Evolutionary conservation across 1,140 invertebrate species (phyloP), one percentile per base, ranked within the genome.

Genomic region (Hyles vespertilio): DNA sequence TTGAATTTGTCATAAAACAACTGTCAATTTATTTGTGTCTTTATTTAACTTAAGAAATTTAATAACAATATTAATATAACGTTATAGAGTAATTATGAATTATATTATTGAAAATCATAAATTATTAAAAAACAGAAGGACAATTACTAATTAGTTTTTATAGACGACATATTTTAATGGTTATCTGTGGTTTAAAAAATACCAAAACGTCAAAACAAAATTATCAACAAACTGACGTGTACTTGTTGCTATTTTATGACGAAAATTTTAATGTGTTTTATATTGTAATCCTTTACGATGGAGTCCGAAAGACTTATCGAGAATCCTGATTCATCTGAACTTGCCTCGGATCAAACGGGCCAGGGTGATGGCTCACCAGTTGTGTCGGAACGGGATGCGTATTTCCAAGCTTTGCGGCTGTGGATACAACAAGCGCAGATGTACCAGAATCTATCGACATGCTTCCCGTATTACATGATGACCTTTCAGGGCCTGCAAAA

Each of bases 381-480:
- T 51, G 55, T 71, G 22, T 74, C 79, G 4, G 88, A 89, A 61
- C 89, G 90, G 40, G 91, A 92, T 63, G 90, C 89, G n/a, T 92
- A 92, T 73, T 91, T 92, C 57, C 84, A 88, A 32, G 79, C 84
- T 6, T 69, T 90, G 34, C 70, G 81, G 73, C 73, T 88, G 65
- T 92, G 91, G 91, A 87, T 91, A 6, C 90, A 91, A 54, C 91
- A 91, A 64, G 90, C 90, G 0, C 84, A 91, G 58, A 81, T 91
- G 65, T 88, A 89, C 40, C 90, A 91, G 61, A 90, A 90, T 54
- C 64, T 90, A 5, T 89, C 85, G 52, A 85, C 90, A 32, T 91
- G 90, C 74, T 92, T 92, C 65, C 91, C 91, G 5, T 92, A 91
- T 65, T 92, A 91, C 62, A 79, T 92, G 70, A 82, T 92, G 77